Conservation (phyloP, 2,113 vertebrate genomes). For the Scartelaos histophorus region DNA sequence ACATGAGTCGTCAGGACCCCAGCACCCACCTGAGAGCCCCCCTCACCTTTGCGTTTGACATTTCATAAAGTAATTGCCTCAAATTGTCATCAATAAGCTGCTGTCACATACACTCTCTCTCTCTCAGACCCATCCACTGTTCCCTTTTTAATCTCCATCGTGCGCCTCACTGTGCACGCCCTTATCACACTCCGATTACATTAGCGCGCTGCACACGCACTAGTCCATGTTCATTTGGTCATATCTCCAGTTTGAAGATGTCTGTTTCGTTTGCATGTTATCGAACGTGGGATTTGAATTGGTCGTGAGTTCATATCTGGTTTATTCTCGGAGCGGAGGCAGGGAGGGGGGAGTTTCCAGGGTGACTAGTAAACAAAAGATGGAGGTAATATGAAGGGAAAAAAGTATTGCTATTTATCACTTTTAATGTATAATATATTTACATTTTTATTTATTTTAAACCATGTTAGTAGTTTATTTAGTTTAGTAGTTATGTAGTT, state of each 20-base stretch:
- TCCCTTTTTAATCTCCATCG: constrained; percentile 16
- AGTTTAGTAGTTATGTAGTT: too few species aligned
- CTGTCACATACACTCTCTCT: constrained; percentile 19
- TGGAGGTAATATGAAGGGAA: too few species aligned
- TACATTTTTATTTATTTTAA: too few species aligned
- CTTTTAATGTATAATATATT: too few species aligned
- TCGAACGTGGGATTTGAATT: constrained; percentile 41
- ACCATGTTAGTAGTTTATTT: too few species aligned
- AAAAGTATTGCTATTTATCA: too few species aligned
- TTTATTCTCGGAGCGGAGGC: constrained; percentile 27
- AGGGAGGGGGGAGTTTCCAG: neutral
- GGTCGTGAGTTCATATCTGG: constrained; percentile 29
- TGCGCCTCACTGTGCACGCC: constrained; percentile 20
- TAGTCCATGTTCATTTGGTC: constrained; percentile 8
- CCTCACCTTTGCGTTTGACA: constrained; percentile 14
- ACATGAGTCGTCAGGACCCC: neutral
- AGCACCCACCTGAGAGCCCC: neutral
- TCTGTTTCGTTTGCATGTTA: constrained; percentile 32
- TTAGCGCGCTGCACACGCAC: constrained; percentile 17
- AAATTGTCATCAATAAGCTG: constrained; percentile 46
- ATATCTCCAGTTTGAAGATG: constrained; percentile 33
- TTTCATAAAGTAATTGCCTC: constrained; percentile 29
- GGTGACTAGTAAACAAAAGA: constrained; percentile 5
- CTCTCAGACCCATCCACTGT: constrained; percentile 26
- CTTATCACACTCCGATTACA: constrained; percentile 47